Evolutionary conservation across 2,797 vertebrate genomes (phyloP).

Genomic region (Knipowitschia caucasica): DNA sequence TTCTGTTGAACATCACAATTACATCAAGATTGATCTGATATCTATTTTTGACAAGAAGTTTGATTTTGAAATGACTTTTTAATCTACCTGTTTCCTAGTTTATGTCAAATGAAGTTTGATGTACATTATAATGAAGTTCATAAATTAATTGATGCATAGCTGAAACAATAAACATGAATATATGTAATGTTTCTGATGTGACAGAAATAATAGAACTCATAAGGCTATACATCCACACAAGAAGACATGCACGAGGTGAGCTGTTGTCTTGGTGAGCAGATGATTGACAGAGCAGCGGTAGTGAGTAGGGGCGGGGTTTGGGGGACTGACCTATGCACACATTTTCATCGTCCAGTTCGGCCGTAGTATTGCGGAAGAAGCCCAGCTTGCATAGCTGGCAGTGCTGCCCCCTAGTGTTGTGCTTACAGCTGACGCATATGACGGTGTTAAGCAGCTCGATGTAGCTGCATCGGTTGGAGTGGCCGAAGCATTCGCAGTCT

Average conservation of each 20-base stretch:
- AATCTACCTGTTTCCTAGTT: not conserved
- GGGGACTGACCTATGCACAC: constrained; percentile 98
- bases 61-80: not conserved
- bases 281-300: constrained; percentile 32
- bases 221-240: constrained; percentile 24
- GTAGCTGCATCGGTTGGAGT: constrained; percentile 99
- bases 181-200: not conserved
- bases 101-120: not conserved
- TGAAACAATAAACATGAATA: constrained; percentile 2
- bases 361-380: constrained; percentile 98
- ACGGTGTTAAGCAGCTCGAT: constrained; percentile 98
- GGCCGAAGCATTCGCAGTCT: constrained; percentile 99
- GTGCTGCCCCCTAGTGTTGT: constrained; percentile 99
- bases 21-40: not conserved
- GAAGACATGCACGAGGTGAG: constrained; percentile 27
- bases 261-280: constrained; percentile 41
- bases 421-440: constrained; percentile 99
- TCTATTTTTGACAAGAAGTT: not conserved
- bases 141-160: constrained; percentile 3
- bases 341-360: constrained; percentile 98
- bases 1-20: not conserved
- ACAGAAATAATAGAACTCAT: constrained; percentile 19
- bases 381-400: constrained; percentile 98
- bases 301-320: constrained; percentile 26
- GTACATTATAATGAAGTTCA: not conserved